Percentiles rank a stretch among this genome's conserved stretches.
Conservation (phyloP, 2,888 invertebrate genomes). For the Aquatica leii region DNA sequence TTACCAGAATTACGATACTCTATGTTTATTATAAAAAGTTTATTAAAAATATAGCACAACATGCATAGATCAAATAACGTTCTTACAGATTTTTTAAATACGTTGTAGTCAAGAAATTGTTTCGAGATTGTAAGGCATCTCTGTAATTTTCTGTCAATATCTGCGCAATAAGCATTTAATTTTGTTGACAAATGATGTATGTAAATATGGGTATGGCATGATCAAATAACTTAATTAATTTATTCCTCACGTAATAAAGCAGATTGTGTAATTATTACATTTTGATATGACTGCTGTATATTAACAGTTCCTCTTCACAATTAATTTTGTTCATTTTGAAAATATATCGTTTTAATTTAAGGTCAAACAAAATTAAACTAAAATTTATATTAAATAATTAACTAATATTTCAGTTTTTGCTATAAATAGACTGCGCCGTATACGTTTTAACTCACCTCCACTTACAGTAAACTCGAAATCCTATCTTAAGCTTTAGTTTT, state of each 20-base stretch:
- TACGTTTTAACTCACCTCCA: background rate
- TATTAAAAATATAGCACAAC: too few relatives aligned
- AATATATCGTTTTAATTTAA: background rate
- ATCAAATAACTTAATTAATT: background rate
- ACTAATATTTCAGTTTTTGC: constrained; percentile 1
- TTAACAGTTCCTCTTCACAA: too few relatives aligned
- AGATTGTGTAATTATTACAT: background rate
- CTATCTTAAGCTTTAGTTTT: background rate
- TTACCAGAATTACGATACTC: too few relatives aligned
- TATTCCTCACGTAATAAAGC: background rate
- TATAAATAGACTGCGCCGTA: background rate
- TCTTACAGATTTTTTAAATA: background rate
- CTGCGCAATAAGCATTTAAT: background rate
- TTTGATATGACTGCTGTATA: background rate
- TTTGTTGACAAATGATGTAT: background rate
- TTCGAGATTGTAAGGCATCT: background rate
- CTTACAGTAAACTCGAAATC: background rate
- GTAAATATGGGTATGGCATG: background rate
- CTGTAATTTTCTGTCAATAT: background rate
- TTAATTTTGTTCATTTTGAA: too few relatives aligned
- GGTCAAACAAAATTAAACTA: background rate
- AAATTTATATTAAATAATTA: too few relatives aligned
- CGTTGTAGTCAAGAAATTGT: background rate
- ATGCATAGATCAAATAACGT: background rate
- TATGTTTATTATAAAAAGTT: too few relatives aligned